These are phyloP conservation scores for Lacerta viridis DNA, from an alignment of 2,797 vertebrate genomes.

Conservation along the genomic window DNA sequence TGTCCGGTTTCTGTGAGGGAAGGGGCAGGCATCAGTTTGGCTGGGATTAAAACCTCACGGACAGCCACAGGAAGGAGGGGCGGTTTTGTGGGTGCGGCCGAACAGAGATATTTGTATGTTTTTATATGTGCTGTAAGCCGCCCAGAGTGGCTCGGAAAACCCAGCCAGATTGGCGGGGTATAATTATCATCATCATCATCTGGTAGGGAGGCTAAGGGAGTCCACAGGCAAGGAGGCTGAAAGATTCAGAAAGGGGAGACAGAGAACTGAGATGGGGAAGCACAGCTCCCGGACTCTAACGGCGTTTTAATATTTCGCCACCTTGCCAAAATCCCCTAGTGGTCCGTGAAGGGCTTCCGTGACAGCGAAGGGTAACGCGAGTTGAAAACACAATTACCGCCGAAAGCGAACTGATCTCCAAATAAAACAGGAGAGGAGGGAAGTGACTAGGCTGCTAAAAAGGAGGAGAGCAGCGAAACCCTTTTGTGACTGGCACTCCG, in stretches of 20 bases:
- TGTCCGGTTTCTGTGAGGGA: neutral
- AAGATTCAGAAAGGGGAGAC: neutral
- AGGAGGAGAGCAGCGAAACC: too few species aligned
- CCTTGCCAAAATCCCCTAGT: neutral
- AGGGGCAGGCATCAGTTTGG: neutral
- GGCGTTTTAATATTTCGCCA: neutral
- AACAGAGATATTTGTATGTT: too few species aligned
- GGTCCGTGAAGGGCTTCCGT: neutral
- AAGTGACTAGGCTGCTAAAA: neutral
- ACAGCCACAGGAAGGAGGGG: neutral
- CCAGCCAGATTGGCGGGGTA: too few species aligned
- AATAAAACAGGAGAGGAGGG: neutral
- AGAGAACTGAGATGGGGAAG: neutral
- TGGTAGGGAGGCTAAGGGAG: neutral
- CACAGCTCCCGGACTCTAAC: neutral
- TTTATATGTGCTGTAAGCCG: too few species aligned
- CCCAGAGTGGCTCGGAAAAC: too few species aligned
- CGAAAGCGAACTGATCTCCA: constrained; percentile 16
- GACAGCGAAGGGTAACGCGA: neutral
- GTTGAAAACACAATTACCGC: neutral
- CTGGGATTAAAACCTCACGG: neutral
- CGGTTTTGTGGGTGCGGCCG: neutral
- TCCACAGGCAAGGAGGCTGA: neutral
- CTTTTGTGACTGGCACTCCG: neutral
- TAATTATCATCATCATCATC: too few species aligned